Conservation (phyloP, 1,140 invertebrate species). For the Drosophila biarmipes region DNA sequence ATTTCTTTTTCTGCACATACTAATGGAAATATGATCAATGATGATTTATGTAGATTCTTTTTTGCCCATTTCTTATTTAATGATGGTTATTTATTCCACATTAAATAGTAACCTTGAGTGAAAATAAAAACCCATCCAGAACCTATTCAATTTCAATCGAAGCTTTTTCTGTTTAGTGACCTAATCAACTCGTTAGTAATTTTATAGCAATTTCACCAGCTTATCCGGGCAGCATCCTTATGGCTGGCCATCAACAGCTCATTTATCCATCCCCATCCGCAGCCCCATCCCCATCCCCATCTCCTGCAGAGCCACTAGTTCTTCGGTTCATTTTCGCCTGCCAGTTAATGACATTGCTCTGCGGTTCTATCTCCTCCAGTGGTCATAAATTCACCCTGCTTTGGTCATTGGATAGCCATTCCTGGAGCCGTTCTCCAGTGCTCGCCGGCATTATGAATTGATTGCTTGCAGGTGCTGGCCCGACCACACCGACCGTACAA, state of each 20-base stretch:
- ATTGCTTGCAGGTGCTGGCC: slow-evolving; percentile 64
- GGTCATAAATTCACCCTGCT: slow-evolving; percentile 63
- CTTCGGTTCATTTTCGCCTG: slow-evolving; percentile 49
- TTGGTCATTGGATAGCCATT: slow-evolving; percentile 38
- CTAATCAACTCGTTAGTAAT: slow-evolving; percentile 55
- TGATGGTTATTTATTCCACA: not conserved
- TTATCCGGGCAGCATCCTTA: slow-evolving; percentile 30
- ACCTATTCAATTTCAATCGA: slow-evolving; percentile 17
- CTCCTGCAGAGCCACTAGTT: slow-evolving; percentile 1
- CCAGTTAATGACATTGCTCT: slow-evolving; percentile 64
- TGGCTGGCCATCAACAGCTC: slow-evolving; percentile 43
- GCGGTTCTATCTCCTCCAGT: slow-evolving; percentile 33
- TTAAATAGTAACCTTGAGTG: not conserved
- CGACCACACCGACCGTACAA: slow-evolving; percentile 24
- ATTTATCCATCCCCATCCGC: slow-evolving; percentile 21
- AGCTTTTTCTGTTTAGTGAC: slow-evolving; percentile 25
- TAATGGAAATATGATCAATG: no score
- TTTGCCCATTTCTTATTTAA: not conserved
- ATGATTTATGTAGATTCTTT: no score
- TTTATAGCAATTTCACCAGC: slow-evolving; percentile 55
- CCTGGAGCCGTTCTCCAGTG: not conserved
- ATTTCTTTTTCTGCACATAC: no score
- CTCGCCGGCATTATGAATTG: slow-evolving; percentile 69
- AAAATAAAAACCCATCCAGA: not conserved
- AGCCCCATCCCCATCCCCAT: not conserved